phyloP scores from a whole-genome alignment of 2,888 invertebrate genomes.

The Dynastes hyllus region DNA sequence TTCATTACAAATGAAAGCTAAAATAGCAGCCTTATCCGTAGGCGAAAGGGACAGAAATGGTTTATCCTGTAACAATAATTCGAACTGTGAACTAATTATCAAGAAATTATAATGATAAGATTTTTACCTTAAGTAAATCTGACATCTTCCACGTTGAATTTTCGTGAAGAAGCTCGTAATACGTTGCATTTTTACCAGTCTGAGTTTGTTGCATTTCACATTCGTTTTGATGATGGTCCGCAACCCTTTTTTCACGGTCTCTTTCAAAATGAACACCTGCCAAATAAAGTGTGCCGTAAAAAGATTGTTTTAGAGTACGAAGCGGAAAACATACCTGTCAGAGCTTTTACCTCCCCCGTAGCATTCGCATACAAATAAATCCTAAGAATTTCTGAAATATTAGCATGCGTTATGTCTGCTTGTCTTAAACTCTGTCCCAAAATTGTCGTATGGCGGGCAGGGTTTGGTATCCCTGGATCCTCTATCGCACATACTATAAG shows the following conservation, averaged over 20 bases:
- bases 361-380: constrained; percentile 94
- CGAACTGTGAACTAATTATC: not conserved
- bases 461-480: constrained; percentile 94
- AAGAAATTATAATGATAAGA: too few relatives aligned
- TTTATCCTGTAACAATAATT: constrained; percentile 72
- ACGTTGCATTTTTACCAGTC: constrained; percentile 84
- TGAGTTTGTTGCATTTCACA: constrained; percentile 79
- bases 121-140: constrained; percentile 77
- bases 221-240: constrained; percentile 87
- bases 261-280: constrained; percentile 85
- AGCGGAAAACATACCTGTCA: constrained; percentile 73
- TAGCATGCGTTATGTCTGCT: constrained; percentile 92
- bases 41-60: constrained; percentile 91
- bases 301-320: not conserved
- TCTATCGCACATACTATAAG: constrained; percentile 93
- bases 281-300: not conserved
- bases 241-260: constrained; percentile 85
- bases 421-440: constrained; percentile 92
- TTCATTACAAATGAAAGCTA: constrained; percentile 96
- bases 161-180: constrained; percentile 84
- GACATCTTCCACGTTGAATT: constrained; percentile 88
- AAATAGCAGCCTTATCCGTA: constrained; percentile 89
- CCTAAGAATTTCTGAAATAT: constrained; percentile 92
- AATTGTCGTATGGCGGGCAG: constrained; percentile 90
- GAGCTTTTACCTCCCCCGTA: constrained; percentile 87